A percentile compares a stretch with the other conserved stretches of the same genome.
Evolutionary conservation across 1,140 invertebrate species (phyloP).

Genomic region (Nasonia longicornis): DNA sequence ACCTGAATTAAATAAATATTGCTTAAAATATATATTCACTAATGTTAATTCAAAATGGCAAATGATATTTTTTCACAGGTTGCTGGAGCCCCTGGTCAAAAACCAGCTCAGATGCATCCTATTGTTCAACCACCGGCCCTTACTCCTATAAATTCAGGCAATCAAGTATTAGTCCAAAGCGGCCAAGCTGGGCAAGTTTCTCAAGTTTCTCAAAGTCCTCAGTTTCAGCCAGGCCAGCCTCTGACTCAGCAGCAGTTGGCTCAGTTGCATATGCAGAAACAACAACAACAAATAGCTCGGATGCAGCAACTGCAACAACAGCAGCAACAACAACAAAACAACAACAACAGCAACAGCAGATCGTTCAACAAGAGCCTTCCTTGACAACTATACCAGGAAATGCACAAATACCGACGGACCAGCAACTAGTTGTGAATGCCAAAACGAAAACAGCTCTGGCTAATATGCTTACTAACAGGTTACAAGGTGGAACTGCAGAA

Average conservation of each 20-base stretch:
- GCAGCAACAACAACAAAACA: constrained; percentile 59
- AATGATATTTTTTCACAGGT: constrained; percentile 50
- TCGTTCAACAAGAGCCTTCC: constrained; percentile 58
- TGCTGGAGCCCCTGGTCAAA: constrained; percentile 56
- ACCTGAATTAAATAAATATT: too few relatives aligned
- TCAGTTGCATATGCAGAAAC: constrained; percentile 61
- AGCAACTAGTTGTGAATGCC: constrained; percentile 81
- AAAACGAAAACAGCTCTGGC: constrained; percentile 96
- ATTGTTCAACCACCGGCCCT: constrained; percentile 66
- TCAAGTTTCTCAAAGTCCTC: constrained; percentile 56
- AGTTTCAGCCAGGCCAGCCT: constrained; percentile 71
- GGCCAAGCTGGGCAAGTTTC: constrained; percentile 57
- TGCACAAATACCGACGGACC: constrained; percentile 64
- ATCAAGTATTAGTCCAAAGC: constrained; percentile 64
- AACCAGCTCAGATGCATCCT: constrained; percentile 58
- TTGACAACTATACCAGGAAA: constrained; percentile 61
- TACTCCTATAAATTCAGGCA: constrained; percentile 64
- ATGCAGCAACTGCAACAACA: constrained; percentile 61
- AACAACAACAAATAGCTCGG: constrained; percentile 70
- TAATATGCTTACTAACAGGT: constrained; percentile 91
- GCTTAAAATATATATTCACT: not conserved
- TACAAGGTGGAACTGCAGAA: constrained; percentile 75
- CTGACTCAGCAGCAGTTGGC: constrained; percentile 60
- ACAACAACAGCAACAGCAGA: constrained; percentile 62
- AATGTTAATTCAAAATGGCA: not conserved